A percentile compares a stretch with the other conserved stretches of the same genome.
These are phyloP conservation scores for Gopherus evgoodei DNA, from an alignment of 2,113 vertebrate genomes.

Conservation along the genomic window DNA sequence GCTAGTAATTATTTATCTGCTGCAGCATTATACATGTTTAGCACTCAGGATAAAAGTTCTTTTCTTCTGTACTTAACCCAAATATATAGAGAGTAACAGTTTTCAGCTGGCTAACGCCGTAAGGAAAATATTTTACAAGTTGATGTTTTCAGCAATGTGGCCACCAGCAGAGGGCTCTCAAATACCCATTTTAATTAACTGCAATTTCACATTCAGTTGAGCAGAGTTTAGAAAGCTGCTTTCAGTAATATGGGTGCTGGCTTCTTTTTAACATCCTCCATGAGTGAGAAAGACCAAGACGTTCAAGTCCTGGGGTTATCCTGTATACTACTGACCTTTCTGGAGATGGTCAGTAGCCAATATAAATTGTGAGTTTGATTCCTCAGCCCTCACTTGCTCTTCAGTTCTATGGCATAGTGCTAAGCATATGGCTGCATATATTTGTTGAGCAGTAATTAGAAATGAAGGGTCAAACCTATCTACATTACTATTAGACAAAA, in stretches of 20 bases:
- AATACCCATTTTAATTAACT: not conserved
- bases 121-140: not conserved
- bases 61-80: not conserved
- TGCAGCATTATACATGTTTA: not conserved
- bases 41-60: not conserved
- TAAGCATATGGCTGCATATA: not conserved
- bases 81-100: not conserved
- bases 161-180: not conserved
- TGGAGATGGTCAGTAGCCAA: not conserved
- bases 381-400: not conserved
- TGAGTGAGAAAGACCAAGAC: not conserved
- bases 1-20: not conserved
- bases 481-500: not conserved
- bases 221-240: not conserved
- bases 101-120: not conserved
- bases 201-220: not conserved
- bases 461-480: not conserved
- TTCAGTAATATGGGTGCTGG: not conserved
- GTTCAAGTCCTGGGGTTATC: not conserved
- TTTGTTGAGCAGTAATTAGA: not conserved
- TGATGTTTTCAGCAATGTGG: not conserved
- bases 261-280: not conserved
- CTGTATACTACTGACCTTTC: not conserved
- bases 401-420: not conserved
- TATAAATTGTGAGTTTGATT: not conserved